Percentiles rank a stretch among this genome's conserved stretches.
Evolutionary conservation across 2,888 invertebrate genomes (phyloP).

Genomic region (Acanthopleura granulata): DNA sequence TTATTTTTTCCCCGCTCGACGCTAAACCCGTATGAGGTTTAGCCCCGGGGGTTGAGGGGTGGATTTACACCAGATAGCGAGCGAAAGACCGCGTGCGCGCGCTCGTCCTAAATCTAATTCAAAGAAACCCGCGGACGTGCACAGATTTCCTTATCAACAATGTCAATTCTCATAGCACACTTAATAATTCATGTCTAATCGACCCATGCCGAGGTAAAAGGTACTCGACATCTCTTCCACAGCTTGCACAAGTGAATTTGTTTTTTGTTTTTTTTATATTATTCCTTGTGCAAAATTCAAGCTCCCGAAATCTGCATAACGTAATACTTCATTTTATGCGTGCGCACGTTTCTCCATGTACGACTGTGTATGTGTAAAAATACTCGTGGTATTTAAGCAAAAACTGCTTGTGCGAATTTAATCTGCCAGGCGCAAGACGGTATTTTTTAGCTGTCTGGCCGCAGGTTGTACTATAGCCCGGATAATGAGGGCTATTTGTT

Average conservation of each 20-base stretch:
- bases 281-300: no score
- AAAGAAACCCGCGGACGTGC: constrained; percentile 16
- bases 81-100: background rate
- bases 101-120: background rate
- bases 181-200: constrained; percentile 2
- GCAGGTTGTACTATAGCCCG: background rate
- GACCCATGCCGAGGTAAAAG: background rate
- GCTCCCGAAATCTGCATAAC: no score
- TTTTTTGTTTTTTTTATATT: no score
- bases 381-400: no score
- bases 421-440: no score
- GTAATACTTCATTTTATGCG: no score
- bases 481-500: constrained; percentile 8
- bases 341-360: background rate
- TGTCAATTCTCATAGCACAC: background rate
- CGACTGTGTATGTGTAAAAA: background rate
- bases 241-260: no score
- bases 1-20: background rate
- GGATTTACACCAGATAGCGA: no score
- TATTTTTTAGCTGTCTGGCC: background rate
- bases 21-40: constrained; percentile 4
- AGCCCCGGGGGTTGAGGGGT: background rate
- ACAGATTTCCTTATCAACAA: constrained; percentile 15
- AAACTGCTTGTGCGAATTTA: no score
- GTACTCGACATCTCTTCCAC: background rate